Evolutionary conservation across 2,113 vertebrate genomes (phyloP), one percentile per base, ranked within the genome.

Genomic region (Caranx ignobilis): DNA sequence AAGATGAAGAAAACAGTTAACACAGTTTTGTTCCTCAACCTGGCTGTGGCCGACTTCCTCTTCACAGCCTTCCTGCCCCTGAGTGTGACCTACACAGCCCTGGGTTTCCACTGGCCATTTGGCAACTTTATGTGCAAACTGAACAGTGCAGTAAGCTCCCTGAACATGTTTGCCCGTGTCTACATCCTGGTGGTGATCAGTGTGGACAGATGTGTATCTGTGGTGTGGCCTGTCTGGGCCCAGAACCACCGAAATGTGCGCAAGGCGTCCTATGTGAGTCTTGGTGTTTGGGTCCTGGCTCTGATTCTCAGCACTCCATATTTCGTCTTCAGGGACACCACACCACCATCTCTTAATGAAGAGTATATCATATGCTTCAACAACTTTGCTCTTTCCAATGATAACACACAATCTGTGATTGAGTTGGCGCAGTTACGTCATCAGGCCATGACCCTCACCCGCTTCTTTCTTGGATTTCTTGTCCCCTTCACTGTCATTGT

Each of bases 161-260:
- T 97, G 4, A 97, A 96, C 89, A 93, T 96, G 89, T 96, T 96
- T 76, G 94, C 94, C 71, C 97, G 96, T 0, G 93, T 97, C 75
- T 97, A 96, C 67, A 93, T 96, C 69, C 94, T 97, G 71, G 92
- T 95, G 5, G 83, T 96, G 87, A 97, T 97, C 72, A 96, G 96
- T 7, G 87, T 95, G 61, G 96, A 97, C 81, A 93, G 95, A 64
- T 97, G 92, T 31, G 88, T 97, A 66, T 96, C 96, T 18, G 95
- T 97, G 67, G 89, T 94, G 52, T 88, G 85, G 77, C 97, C 96
- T 0, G 93, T 97, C 61, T 97, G 96, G 96, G 93, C 94, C 6
- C 96, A 96, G 87, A 97, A 96, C 82, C 93, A 96, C 82, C 85
- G 95, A 18, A 96, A 90, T 6, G 91, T 95, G 0, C 73, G 70